Evolutionary conservation across 2,797 vertebrate species (phyloP).

Genomic region (Euphonia xanthogaster): DNA sequence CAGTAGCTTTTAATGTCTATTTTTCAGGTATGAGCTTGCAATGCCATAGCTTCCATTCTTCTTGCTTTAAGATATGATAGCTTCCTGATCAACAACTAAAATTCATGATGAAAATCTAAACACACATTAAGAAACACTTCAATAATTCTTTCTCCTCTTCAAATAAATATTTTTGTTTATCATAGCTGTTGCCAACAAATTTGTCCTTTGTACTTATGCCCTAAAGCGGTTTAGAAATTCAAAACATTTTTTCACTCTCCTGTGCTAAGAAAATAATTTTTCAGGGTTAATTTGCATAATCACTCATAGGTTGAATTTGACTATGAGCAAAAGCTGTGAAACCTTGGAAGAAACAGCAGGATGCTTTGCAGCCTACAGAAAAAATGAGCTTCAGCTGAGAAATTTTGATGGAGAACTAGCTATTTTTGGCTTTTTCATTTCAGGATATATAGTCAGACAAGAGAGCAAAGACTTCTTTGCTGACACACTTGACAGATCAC

Average conservation of each 20-base stretch:
- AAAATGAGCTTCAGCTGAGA: slow-evolving; percentile 20
- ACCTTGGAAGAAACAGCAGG: slow-evolving; percentile 16
- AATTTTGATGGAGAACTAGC: slow-evolving; percentile 8
- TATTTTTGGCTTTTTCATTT: slow-evolving; percentile 48
- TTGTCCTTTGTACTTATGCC: background rate
- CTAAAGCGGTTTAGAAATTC: background rate
- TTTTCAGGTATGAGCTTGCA: background rate
- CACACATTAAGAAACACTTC: background rate
- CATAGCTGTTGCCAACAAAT: background rate
- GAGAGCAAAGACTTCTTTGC: background rate
- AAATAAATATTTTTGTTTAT: background rate
- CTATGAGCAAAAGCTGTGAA: slow-evolving; percentile 21
- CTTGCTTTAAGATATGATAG: background rate
- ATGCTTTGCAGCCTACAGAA: slow-evolving; percentile 3
- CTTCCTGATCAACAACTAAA: background rate
- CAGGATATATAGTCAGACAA: background rate
- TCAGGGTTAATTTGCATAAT: slow-evolving; percentile 24
- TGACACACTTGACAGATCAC: slow-evolving; percentile 49
- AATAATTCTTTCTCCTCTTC: background rate
- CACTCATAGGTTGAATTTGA: background rate
- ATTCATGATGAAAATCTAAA: background rate
- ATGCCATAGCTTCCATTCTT: background rate
- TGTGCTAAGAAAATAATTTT: slow-evolving; percentile 2
- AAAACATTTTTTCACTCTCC: background rate
- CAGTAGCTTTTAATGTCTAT: background rate